phyloP scores from a whole-genome alignment of 2,113 vertebrate genomes.

The Nansenia antarctica region DNA sequence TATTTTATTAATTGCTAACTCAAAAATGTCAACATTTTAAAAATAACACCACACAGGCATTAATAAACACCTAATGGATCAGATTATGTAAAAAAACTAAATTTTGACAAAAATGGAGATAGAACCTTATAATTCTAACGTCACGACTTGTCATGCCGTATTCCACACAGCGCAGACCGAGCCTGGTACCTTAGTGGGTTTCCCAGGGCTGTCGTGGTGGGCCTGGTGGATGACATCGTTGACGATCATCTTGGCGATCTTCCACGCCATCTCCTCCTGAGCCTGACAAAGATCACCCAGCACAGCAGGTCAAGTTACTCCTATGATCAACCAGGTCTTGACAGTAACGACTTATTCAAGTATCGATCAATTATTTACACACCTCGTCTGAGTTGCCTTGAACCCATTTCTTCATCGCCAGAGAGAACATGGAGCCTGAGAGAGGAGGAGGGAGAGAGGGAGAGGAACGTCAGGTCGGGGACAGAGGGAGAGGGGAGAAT shows the following conservation, averaged over 20 bases:
- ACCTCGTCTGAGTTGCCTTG: constrained; percentile 91
- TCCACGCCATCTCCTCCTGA: constrained; percentile 98
- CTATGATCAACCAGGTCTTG: too few relatives aligned
- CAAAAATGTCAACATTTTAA: too few relatives aligned
- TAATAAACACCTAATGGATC: too few relatives aligned
- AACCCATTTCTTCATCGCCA: constrained; percentile 94
- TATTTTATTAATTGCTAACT: too few relatives aligned
- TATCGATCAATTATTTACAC: neutral
- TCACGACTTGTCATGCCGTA: too few relatives aligned
- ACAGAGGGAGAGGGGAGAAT: neutral
- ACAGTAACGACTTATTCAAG: neutral
- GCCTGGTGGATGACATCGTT: constrained; percentile 96
- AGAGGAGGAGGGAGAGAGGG: neutral
- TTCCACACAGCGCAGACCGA: too few relatives aligned
- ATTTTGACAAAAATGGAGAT: too few relatives aligned
- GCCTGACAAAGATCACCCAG: constrained; percentile 71
- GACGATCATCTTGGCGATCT: constrained; percentile 99
- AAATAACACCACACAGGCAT: too few relatives aligned
- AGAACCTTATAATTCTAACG: too few relatives aligned
- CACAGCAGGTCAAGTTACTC: too few relatives aligned
- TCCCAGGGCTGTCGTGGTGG: constrained; percentile 78
- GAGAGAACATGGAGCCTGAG: constrained; percentile 90
- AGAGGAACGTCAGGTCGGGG: too few relatives aligned
- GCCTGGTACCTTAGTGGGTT: constrained; percentile 82
- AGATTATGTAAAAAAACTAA: too few relatives aligned